Evolutionary conservation across 2,888 invertebrate species (phyloP), one percentile per base, ranked within the genome.

Genomic region (Ischnura elegans): DNA sequence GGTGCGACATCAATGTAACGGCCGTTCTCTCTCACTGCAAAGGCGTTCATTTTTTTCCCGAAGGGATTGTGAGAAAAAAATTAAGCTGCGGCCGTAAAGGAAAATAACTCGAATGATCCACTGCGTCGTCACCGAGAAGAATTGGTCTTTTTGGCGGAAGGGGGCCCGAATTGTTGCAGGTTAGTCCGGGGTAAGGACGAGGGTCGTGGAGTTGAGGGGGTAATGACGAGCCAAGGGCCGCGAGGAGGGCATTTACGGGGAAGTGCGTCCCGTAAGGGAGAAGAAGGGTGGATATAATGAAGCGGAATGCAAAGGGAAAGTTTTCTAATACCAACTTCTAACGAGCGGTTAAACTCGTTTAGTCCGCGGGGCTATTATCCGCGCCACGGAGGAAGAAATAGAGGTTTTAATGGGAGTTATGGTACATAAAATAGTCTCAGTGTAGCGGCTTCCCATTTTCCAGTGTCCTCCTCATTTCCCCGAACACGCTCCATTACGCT

Each of bases 321-420:
- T 86, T 86, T 86, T 46, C 86, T 86, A 85, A 85, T 85, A 43
- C 86, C 46, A 86, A 86, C 86, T 86, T 45, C 86, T 86, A 86
- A 86, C n/a, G 86, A 86, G 86, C 86, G 86, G 42, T 86, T 86
- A 86, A n/a, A 46, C 86, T 86, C 86, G 36, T 86, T 86, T n/a
- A n/a, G 25, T 45, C n/a, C 25, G 19, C 45, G 86, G 46, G 25
- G 45, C 46, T 43, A 86, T 43, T 86, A 8, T 45, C n/a, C n/a
- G 51, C 25, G 43, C n/a, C 13, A 86, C 25, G 46, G 45, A 45
- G 86, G n/a, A 46, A 46, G 86, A 36, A 29, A 4, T 76, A 36
- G 76, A 29, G 76, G 13, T 76, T 86, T n/a, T 86, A 45, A 86
- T 86, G 86, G 46, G 29, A 86, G 86, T n/a, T 86, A 45, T 86